Percentiles rank a stretch among this genome's conserved stretches.
Evolutionary conservation across 2,797 vertebrate species (phyloP).

Genomic region (Sparus aurata): DNA sequence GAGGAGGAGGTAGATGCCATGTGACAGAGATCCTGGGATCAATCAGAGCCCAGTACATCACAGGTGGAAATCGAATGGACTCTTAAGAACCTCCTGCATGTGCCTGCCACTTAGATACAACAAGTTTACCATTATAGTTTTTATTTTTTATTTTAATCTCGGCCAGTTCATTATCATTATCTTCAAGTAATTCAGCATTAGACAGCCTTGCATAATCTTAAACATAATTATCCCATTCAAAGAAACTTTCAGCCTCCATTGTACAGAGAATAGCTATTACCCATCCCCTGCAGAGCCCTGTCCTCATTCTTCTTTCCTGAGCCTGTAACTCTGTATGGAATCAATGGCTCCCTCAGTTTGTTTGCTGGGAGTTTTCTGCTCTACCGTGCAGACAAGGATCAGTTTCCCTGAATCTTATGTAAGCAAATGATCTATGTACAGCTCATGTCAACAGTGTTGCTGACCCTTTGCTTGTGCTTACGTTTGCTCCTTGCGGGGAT

Average conservation of each 20-base stretch:
- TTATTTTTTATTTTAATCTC: conserved; percentile 3
- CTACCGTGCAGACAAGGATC: not conserved
- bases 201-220: conserved; percentile 8
- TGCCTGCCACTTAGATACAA: not conserved
- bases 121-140: conserved; percentile 1
- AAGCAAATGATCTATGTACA: conserved; percentile 33
- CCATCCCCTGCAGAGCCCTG: not conserved
- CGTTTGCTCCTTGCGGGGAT: conserved; percentile 38
- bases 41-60: not conserved
- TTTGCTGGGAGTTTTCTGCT: not conserved
- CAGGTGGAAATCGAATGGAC: not conserved
- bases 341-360: not conserved
- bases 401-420: conserved; percentile 43
- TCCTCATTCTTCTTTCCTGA: not conserved
- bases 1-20: conserved; percentile 13
- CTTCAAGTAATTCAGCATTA: conserved; percentile 20
- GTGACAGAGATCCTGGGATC: conserved; percentile 12
- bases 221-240: conserved; percentile 43
- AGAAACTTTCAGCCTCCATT: conserved; percentile 2
- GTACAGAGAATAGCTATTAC: conserved; percentile 26
- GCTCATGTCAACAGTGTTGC: conserved; percentile 23
- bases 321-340: conserved; percentile 6
- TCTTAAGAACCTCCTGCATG: conserved; percentile 9
- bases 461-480: conserved; percentile 36
- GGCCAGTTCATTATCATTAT: conserved; percentile 26